Conservation (phyloP, 1,140 invertebrate genomes). For the Propsilocerus akamusi region DNA sequence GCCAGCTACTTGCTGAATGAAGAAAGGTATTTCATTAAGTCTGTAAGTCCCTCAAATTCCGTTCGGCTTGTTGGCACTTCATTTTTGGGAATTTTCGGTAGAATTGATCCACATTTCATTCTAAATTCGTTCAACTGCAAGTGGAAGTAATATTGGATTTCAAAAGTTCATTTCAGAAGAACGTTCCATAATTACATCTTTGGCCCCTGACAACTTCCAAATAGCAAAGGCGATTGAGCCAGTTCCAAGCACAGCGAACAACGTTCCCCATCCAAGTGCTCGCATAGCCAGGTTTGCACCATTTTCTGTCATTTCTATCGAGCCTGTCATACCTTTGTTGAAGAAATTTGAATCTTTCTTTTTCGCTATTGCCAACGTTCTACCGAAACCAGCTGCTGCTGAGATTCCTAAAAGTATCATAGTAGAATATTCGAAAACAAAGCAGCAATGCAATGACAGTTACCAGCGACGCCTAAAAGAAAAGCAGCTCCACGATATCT, state of each 20-base stretch:
- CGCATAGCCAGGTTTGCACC: constrained; percentile 58
- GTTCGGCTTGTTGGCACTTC: constrained; percentile 63
- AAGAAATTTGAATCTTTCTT: constrained; percentile 65
- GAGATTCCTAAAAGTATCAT: constrained; percentile 36
- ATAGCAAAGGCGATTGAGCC: constrained; percentile 61
- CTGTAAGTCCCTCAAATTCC: constrained; percentile 67
- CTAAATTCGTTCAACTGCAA: constrained; percentile 51
- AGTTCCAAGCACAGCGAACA: constrained; percentile 70
- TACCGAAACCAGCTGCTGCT: constrained; percentile 60
- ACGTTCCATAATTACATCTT: constrained; percentile 38
- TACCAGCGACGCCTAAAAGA: background rate
- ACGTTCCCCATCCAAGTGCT: constrained; percentile 70
- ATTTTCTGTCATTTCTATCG: constrained; percentile 46
- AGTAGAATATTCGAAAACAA: background rate
- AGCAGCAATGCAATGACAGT: background rate
- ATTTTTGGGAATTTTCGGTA: constrained; percentile 63
- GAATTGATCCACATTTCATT: constrained; percentile 42
- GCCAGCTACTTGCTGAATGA: constrained; percentile 31
- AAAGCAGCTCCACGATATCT: background rate
- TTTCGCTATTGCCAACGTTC: constrained; percentile 53
- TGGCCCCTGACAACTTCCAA: constrained; percentile 77
- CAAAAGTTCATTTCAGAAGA: background rate
- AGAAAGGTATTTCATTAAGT: constrained; percentile 58
- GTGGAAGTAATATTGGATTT: constrained; percentile 4
- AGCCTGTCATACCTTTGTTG: constrained; percentile 47